Percentiles rank a stretch among this genome's conserved stretches.
These are phyloP conservation scores for Procambarus clarkii DNA, from an alignment of 1,140 invertebrate genomes.

Conservation along the genomic window DNA sequence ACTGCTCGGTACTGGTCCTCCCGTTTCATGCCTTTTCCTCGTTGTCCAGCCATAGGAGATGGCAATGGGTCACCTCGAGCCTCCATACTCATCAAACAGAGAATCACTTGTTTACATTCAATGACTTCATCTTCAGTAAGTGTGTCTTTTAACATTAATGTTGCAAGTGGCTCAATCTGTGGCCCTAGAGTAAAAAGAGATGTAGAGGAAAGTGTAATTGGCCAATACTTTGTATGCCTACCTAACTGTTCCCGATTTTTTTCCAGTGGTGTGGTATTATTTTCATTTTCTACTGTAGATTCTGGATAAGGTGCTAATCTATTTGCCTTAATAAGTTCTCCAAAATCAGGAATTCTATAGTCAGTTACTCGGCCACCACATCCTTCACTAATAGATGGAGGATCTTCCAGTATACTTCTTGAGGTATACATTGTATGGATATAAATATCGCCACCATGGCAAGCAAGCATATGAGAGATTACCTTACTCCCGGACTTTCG, in stretches of 20 bases:
- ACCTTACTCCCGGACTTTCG: conserved; percentile 81
- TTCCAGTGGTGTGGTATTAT: conserved; percentile 81
- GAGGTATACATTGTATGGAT: conserved; percentile 92
- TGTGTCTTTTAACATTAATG: conserved; percentile 81
- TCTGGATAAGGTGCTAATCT: conserved; percentile 81
- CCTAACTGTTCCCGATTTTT: conserved; percentile 79
- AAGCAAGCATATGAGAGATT: conserved; percentile 93
- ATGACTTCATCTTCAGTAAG: conserved; percentile 90
- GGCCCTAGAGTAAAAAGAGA: conserved; percentile 89
- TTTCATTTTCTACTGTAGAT: conserved; percentile 75
- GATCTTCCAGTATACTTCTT: conserved; percentile 93
- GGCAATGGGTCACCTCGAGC: conserved; percentile 88
- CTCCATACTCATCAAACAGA: conserved; percentile 88
- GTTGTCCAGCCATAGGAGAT: conserved; percentile 79
- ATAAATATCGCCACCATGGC: conserved; percentile 97
- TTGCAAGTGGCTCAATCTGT: conserved; percentile 68
- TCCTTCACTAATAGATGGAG: conserved; percentile 95
- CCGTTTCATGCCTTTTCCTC: conserved; percentile 78
- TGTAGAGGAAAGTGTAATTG: conserved; percentile 92
- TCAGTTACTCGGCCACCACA: conserved; percentile 94
- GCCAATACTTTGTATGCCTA: conserved; percentile 92
- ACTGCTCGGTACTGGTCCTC: conserved; percentile 94
- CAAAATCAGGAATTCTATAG: conserved; percentile 91
- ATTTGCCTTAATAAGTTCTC: conserved; percentile 90
- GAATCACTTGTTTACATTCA: conserved; percentile 92